A percentile compares a stretch with the other conserved stretches of the same genome.
phyloP scores from a whole-genome alignment of 2,797 vertebrate genomes.

The Diplodus sargus region DNA sequence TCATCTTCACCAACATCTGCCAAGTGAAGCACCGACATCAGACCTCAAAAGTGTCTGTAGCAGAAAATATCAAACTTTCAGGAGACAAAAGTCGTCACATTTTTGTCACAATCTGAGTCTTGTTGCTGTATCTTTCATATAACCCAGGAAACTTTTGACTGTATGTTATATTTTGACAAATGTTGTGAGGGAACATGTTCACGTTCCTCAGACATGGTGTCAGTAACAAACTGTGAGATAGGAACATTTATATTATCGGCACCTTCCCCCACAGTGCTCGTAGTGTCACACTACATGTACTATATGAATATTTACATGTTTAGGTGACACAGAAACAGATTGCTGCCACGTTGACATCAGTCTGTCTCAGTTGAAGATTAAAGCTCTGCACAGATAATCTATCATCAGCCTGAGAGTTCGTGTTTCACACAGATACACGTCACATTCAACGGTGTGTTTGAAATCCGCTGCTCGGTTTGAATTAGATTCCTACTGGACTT shows the following conservation, averaged over 20 bases:
- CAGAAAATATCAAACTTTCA: neutral
- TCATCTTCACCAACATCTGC: too few relatives aligned
- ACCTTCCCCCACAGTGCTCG: neutral
- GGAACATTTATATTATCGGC: neutral
- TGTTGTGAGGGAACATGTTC: neutral
- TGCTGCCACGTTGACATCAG: neutral
- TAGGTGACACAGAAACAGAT: conserved; percentile 7
- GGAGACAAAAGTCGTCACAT: too few relatives aligned
- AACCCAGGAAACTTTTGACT: conserved; percentile 10
- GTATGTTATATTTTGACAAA: neutral
- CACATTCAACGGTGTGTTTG: conserved; percentile 2
- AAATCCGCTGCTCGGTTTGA: conserved; percentile 32
- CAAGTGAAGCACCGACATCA: neutral
- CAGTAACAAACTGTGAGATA: neutral
- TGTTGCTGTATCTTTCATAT: conserved; percentile 1
- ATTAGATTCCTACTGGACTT: conserved; percentile 26
- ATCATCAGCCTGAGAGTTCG: neutral
- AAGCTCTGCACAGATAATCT: conserved; percentile 5
- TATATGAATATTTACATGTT: conserved; percentile 6
- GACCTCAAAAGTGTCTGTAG: neutral
- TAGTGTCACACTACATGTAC: neutral
- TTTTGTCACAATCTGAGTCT: neutral
- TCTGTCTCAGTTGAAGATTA: neutral
- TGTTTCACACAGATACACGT: neutral
- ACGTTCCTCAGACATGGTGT: neutral